Base-by-base conservation (phyloP, 1,140 invertebrate genomes). In the Drosophila cardini region DNA sequence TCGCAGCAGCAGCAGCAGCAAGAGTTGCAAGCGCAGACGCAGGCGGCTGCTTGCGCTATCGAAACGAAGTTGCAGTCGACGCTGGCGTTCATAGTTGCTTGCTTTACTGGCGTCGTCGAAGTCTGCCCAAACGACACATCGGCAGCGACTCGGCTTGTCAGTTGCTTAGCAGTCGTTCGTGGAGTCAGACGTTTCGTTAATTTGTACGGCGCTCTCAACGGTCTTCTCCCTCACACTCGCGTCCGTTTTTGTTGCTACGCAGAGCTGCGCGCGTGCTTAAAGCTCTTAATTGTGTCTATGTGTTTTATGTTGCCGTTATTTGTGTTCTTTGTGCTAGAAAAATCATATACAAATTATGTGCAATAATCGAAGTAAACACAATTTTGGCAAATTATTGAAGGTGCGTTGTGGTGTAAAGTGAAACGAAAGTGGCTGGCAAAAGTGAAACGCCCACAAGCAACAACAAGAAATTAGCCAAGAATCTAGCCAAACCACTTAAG, bases 401-500 rank as follows among this genome's bases (percentile, higher is more conserved):
- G 57, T 61, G 57, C 46, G 57, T 69, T 6, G 15, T 26, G 26
- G 67, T 62, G 56, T 50, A 70, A 61, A 72, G 80, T 87, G 76
- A 87, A 87, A 87, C 67, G 80, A 87, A 87, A 87, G 80, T 76
- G 70, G 69, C 80, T 84, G 80, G 80, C 80, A 87, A 89, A 87
- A 87, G 84, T 87, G 84, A 87, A 87, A 87, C 85, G 83, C 84
- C 84, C 84, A 86, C 83, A 70, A 81, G 72, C 56, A 46, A 46
- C 21, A 26, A 60, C 3, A 77, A 82, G 70, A 82, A 77, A 71
- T 72, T 46, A 69, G 75, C 78, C 58, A 89, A 87, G 84, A 87
- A 87, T 87, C 84, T 87, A 87, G 84, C 80, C 84, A 87, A 87
- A 87, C 84, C 84, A 87, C 84, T 87, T 89, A 87, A 83, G 87